phyloP scores from a whole-genome alignment of 2,797 vertebrate species.

The Percopsis omiscomaycus region DNA sequence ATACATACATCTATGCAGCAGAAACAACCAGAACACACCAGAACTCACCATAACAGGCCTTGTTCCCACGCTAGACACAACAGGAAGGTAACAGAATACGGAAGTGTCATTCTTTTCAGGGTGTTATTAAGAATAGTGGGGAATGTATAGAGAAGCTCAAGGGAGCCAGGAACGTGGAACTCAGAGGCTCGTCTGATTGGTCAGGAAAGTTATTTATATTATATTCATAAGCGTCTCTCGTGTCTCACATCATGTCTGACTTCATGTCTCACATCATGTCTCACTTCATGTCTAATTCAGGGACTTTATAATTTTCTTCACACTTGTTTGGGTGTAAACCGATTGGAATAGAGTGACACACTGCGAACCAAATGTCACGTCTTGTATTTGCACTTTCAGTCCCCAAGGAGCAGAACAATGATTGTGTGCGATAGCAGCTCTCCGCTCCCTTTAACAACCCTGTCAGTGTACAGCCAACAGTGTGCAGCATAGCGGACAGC shows the following conservation, averaged over 20 bases:
- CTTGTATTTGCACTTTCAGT: neutral
- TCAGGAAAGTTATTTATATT: neutral
- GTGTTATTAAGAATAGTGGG: neutral
- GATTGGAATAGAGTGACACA: neutral
- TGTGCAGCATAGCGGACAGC: no score
- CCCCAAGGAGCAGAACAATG: neutral
- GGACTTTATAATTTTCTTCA: constrained; percentile 8
- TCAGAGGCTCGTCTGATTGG: neutral
- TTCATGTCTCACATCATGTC: neutral
- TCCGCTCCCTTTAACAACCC: no score
- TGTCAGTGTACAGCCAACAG: neutral
- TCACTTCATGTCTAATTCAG: neutral
- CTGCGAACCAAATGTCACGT: no score
- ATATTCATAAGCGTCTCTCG: constrained; percentile 1
- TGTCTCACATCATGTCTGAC: neutral
- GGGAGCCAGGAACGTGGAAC: neutral
- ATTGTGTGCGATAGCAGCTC: neutral
- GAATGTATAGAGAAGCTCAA: neutral
- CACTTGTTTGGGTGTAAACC: constrained; percentile 10
- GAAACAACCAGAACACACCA: neutral
- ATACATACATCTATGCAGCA: neutral
- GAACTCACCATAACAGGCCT: constrained; percentile 12
- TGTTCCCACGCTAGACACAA: constrained; percentile 1
- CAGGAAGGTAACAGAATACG: neutral
- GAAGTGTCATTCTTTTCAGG: neutral